These are phyloP conservation scores for Elaeidobius kamerunicus DNA, from an alignment of 2,888 invertebrate species.

Conservation along the genomic window DNA sequence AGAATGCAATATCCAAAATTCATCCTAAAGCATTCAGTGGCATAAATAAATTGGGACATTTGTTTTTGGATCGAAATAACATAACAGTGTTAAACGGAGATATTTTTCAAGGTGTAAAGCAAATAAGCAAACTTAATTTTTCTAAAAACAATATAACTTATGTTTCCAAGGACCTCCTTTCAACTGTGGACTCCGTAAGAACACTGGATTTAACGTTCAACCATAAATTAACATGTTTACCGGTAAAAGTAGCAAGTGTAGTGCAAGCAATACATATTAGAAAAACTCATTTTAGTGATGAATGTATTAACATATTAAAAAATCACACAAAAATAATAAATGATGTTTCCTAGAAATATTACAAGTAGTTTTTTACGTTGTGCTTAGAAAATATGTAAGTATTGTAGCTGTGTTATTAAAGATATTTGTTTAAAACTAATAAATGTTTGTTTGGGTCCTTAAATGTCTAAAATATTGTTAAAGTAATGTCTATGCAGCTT, in stretches of 20 bases:
- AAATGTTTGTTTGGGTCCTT: too few relatives aligned
- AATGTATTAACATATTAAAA: slow-evolving; percentile 26
- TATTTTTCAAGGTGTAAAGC: slow-evolving; percentile 32
- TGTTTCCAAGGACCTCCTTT: slow-evolving; percentile 29
- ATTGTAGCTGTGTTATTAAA: too few relatives aligned
- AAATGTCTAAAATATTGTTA: too few relatives aligned
- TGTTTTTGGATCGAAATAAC: slow-evolving; percentile 39
- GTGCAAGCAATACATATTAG: slow-evolving; percentile 31
- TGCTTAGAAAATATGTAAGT: too few relatives aligned
- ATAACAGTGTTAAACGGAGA: slow-evolving; percentile 31
- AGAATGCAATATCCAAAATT: slow-evolving; percentile 36
- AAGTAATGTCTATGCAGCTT: too few relatives aligned
- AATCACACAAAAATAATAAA: background rate
- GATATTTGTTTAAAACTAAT: too few relatives aligned
- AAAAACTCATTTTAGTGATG: slow-evolving; percentile 29
- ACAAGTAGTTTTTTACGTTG: too few relatives aligned
- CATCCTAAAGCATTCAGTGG: slow-evolving; percentile 33
- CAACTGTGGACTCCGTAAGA: slow-evolving; percentile 19
- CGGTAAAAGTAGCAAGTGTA: slow-evolving; percentile 28
- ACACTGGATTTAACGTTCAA: slow-evolving; percentile 32
- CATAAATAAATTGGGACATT: slow-evolving; percentile 33
- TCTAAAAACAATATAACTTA: slow-evolving; percentile 31
- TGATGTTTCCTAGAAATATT: background rate
- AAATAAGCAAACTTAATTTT: slow-evolving; percentile 30
- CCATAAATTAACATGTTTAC: slow-evolving; percentile 32